Base-by-base conservation (phyloP, 2,797 vertebrate species). In the Phataginus tricuspis region DNA sequence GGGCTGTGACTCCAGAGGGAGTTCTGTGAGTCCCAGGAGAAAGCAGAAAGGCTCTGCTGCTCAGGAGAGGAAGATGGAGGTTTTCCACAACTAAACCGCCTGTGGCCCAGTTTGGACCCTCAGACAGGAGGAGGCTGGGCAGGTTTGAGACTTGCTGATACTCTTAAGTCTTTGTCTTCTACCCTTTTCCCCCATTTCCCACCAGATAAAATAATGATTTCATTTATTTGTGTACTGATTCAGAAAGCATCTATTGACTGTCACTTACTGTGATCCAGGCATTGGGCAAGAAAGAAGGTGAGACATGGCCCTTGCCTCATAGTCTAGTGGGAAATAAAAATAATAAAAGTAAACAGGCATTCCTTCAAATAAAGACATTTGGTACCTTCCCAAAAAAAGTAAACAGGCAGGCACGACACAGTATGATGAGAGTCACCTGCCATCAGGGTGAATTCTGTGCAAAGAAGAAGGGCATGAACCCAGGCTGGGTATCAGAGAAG, bases 1-100 rank as follows among this genome's bases (percentile, higher is more conserved):
- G 94, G 96, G 80, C 71, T 89, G 21, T 89, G 88, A 93, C 85
- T 69, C 42, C 80, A 96, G 42, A 95, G 94, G 95, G 91, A 93
- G 77, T 96, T 95, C 69, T 79, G 2, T 39, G 95, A 93, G 45
- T 82, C 90, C 74, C 71, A 72, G 59, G 53, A 86, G 66, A 92
- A 42, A 59, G 34, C 10, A 23, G 77, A 57, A 61, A 45, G 71
- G 66, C 18, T 31, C 57, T 92, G 39, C 21, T 86, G 23, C 77
- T 74, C 61, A 71, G 25, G 19, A 88, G 86, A 86, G 61, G 77
- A 93, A 63, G 49, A 34, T 39, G 23, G n/a, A 68, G 29, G 21
- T 83, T 96, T 90, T 95, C 86, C n/a, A 71, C 37, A 84, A 19
- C 34, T 86, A 71, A 97, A 78, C 42, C 5, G 7, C 49, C 87